Conservation (phyloP, 1,140 invertebrate genomes). For the Anthonomus grandis region DNA sequence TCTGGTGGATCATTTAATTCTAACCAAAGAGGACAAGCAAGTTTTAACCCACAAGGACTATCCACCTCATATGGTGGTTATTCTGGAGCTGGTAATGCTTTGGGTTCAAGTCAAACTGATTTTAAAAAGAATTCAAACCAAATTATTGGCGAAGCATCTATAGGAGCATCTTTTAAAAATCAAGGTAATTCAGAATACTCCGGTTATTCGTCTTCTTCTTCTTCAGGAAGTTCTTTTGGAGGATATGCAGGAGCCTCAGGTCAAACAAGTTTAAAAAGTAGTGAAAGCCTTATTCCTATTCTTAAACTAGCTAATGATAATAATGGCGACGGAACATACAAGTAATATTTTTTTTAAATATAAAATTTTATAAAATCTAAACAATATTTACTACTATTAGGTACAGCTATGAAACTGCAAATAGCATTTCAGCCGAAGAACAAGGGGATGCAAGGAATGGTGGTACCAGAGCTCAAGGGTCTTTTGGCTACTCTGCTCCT, state of each 20-base stretch:
- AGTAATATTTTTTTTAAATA: background rate
- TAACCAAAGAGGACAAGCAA: no score
- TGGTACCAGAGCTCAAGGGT: slow-evolving; percentile 39
- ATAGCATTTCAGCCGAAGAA: slow-evolving; percentile 57
- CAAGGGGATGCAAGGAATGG: slow-evolving; percentile 49
- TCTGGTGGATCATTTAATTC: no score
- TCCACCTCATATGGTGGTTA: no score
- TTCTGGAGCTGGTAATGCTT: no score
- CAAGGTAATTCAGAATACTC: no score
- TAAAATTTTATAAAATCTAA: background rate
- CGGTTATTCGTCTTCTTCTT: no score
- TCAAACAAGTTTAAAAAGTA: background rate
- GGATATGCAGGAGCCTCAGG: slow-evolving; percentile 43
- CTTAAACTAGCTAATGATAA: slow-evolving; percentile 52
- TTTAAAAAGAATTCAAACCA: no score
- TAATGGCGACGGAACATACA: slow-evolving; percentile 31
- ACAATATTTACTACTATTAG: slow-evolving; percentile 33
- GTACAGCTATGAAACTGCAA: slow-evolving; percentile 57
- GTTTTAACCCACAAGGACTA: no score
- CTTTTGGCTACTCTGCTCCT: slow-evolving; percentile 42
- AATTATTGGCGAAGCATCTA: no score
- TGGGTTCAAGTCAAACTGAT: no score
- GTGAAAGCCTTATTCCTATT: slow-evolving; percentile 51
- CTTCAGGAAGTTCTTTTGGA: slow-evolving; percentile 41
- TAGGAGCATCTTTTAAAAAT: no score